These are phyloP conservation scores for Heteromormyrus szaboi DNA, from an alignment of 2,797 vertebrate genomes.

Conservation along the genomic window DNA sequence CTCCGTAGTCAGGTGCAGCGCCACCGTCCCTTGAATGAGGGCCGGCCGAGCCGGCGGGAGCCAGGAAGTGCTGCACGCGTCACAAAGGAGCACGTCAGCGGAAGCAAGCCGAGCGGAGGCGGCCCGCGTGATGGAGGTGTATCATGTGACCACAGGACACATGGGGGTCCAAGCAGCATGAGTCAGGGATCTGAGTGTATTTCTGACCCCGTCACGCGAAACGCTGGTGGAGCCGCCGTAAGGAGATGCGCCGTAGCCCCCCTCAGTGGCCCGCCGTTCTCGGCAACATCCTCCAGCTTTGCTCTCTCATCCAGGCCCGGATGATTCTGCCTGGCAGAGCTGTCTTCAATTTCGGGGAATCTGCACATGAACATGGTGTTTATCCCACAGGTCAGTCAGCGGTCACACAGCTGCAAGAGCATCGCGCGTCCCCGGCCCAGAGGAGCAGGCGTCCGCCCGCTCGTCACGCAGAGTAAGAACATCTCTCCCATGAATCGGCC, in stretches of 20 bases:
- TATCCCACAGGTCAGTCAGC: slow-evolving; percentile 37
- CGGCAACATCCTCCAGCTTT: not conserved
- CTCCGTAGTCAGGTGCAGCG: slow-evolving; percentile 62
- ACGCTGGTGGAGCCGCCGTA: not conserved
- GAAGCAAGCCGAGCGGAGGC: not conserved
- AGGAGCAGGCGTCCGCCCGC: not conserved
- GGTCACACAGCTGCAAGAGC: slow-evolving; percentile 28
- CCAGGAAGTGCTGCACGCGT: not conserved
- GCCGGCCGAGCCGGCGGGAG: not conserved
- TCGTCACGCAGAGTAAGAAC: not conserved
- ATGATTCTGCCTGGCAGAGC: slow-evolving; percentile 17
- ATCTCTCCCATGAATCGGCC: not conserved
- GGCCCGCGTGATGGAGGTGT: not conserved
- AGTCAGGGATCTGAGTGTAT: not conserved
- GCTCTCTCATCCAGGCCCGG: slow-evolving; percentile 26
- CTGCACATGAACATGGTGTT: slow-evolving; percentile 31
- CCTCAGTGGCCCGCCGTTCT: not conserved
- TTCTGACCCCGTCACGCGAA: not conserved
- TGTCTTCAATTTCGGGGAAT: slow-evolving; percentile 27
- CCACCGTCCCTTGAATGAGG: slow-evolving; percentile 31
- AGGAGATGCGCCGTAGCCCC: not conserved
- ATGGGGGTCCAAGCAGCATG: not conserved
- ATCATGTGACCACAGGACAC: not conserved
- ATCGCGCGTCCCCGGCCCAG: not conserved
- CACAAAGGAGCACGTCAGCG: not conserved